phyloP scores from a whole-genome alignment of 2,888 invertebrate genomes.

The Mantis religiosa region DNA sequence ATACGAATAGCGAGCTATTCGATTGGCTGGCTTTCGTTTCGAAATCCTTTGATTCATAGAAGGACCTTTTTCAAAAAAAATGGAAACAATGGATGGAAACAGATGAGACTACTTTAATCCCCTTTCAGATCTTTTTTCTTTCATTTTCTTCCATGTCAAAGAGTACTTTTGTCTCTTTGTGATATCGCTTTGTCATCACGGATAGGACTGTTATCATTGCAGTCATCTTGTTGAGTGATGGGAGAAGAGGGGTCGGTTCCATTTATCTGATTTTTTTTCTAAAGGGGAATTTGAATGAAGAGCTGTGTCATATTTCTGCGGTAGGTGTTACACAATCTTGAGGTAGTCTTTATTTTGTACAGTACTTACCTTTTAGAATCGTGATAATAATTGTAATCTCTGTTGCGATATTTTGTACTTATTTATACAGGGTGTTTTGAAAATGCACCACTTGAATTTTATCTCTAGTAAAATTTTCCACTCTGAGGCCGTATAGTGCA shows the following conservation, averaged over 20 bases:
- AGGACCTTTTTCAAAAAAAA: neutral
- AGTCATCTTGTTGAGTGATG: neutral
- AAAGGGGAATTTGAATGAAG: neutral
- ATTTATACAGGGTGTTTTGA: too few relatives aligned
- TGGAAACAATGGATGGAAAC: neutral
- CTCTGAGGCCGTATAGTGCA: too few relatives aligned
- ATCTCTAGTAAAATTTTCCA: too few relatives aligned
- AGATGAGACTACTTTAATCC: neutral
- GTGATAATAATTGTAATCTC: too few relatives aligned
- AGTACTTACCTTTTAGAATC: too few relatives aligned
- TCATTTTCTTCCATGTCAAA: neutral
- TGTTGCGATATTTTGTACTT: too few relatives aligned
- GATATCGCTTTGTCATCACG: neutral
- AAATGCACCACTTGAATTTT: too few relatives aligned
- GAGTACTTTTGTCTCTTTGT: conserved; percentile 2
- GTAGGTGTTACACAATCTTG: neutral
- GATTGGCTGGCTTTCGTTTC: conserved; percentile 12
- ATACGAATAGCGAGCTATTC: neutral
- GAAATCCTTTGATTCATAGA: conserved; percentile 1
- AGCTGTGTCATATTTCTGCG: neutral
- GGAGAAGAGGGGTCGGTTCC: neutral
- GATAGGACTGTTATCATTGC: neutral
- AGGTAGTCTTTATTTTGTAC: neutral
- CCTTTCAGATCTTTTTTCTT: neutral
- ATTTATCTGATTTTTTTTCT: neutral